Evolutionary conservation across 2,113 vertebrate species (phyloP).

Genomic region (Misgurnus mizolepis): DNA sequence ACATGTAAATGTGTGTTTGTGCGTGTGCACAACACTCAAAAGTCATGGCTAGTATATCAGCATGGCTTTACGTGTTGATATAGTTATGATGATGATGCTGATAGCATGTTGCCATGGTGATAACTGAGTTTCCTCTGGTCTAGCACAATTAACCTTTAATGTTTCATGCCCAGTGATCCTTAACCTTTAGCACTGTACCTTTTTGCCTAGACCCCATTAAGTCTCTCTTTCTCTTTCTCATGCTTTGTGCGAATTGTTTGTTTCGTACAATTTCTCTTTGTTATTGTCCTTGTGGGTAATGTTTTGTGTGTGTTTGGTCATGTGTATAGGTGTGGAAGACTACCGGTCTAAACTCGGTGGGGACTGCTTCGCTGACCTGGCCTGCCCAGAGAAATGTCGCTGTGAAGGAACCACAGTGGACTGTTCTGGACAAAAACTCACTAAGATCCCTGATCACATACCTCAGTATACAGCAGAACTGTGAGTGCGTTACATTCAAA

Average conservation of each 20-base stretch:
- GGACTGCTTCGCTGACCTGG: slow-evolving; percentile 96
- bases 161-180: slow-evolving; percentile 8
- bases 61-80: slow-evolving; percentile 41
- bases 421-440: slow-evolving; percentile 97
- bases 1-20: slow-evolving; percentile 16
- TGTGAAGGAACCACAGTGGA: slow-evolving; percentile 97
- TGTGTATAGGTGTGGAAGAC: slow-evolving; percentile 89
- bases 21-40: slow-evolving; percentile 7
- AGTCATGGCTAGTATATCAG: slow-evolving; percentile 39
- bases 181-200: slow-evolving; percentile 12
- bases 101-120: slow-evolving; percentile 54
- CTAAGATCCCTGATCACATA: slow-evolving; percentile 93
- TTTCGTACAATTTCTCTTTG: background rate
- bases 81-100: slow-evolving; percentile 23
- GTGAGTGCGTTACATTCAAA: slow-evolving; percentile 77
- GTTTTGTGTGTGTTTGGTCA: slow-evolving; percentile 36
- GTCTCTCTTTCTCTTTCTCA: background rate
- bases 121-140: slow-evolving; percentile 45
- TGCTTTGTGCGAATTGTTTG: background rate
- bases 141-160: slow-evolving; percentile 19
- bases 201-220: slow-evolving; percentile 5
- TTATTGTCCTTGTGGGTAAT: slow-evolving; percentile 6
- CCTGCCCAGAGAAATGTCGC: slow-evolving; percentile 96
- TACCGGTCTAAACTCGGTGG: slow-evolving; percentile 96
- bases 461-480: slow-evolving; percentile 96